These are phyloP conservation scores for Drosophila repletoides DNA, from an alignment of 1,140 invertebrate species.

Conservation along the genomic window DNA sequence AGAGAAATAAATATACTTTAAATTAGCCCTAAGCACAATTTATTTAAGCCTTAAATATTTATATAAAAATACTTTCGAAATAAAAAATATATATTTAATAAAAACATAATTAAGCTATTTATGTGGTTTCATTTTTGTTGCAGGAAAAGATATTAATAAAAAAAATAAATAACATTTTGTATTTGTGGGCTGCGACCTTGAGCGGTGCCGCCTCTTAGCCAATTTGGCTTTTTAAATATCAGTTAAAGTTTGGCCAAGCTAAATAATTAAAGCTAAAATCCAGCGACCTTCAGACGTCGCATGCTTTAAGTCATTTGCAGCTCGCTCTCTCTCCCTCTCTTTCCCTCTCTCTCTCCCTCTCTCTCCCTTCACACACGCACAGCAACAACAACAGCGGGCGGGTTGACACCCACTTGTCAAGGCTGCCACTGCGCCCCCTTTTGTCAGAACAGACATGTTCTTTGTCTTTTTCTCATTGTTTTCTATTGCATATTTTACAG, in stretches of 20 bases:
- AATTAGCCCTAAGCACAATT: too few relatives aligned
- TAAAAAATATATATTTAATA: slow-evolving; percentile 13
- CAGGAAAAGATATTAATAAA: too few relatives aligned
- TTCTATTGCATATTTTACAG: slow-evolving; percentile 72
- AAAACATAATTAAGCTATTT: slow-evolving; percentile 18
- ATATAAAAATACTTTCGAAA: background rate
- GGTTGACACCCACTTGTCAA: slow-evolving; percentile 12
- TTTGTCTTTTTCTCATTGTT: slow-evolving; percentile 20
- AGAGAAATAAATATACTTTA: background rate
- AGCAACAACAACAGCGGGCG: background rate
- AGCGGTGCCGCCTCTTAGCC: too few relatives aligned
- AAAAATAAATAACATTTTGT: too few relatives aligned
- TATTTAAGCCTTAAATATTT: too few relatives aligned
- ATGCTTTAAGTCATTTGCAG: slow-evolving; percentile 25
- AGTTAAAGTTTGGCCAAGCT: slow-evolving; percentile 18
- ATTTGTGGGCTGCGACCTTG: too few relatives aligned
- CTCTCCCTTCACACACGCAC: background rate
- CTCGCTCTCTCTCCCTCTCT: background rate
- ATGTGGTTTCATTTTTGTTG: slow-evolving; percentile 41
- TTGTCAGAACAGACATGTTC: background rate
- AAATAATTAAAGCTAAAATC: slow-evolving; percentile 15
- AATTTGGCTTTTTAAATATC: slow-evolving; percentile 4
- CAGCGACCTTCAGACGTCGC: slow-evolving; percentile 37
- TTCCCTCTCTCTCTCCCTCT: background rate
- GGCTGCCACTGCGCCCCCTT: background rate